phyloP scores from a whole-genome alignment of 2,888 invertebrate species.

The Tolmerus cingulatus region DNA sequence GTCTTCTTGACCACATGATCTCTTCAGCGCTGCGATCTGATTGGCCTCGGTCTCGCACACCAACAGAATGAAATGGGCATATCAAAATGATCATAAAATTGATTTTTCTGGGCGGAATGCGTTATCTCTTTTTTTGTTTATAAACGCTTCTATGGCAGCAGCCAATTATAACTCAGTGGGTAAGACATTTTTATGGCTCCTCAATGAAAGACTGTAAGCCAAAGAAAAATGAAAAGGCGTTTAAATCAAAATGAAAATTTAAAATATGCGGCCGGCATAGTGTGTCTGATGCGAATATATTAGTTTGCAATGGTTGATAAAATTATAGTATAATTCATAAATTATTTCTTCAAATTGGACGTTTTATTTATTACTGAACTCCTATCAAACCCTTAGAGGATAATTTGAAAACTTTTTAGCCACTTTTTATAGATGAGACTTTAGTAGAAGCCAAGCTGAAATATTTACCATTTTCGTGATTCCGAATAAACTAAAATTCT shows the following conservation, averaged over 20 bases:
- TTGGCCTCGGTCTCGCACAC: not conserved
- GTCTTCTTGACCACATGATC: constrained; percentile 22
- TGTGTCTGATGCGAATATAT: not conserved
- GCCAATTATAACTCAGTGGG: constrained; percentile 18
- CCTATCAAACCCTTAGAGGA: too few species aligned
- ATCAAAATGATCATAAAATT: constrained; percentile 31
- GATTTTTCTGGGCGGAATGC: not conserved
- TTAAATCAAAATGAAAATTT: not conserved
- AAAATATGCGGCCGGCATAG: not conserved
- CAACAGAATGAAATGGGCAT: not conserved
- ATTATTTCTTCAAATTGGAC: not conserved
- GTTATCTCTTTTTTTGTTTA: constrained; percentile 11
- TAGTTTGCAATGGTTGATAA: not conserved
- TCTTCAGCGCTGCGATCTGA: not conserved
- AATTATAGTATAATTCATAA: not conserved
- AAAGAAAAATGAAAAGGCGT: not conserved
- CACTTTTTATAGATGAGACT: too few species aligned
- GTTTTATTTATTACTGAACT: too few species aligned
- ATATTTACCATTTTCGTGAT: too few species aligned
- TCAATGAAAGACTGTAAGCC: not conserved
- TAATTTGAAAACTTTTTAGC: too few species aligned
- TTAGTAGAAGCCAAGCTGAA: too few species aligned
- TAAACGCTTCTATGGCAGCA: constrained; percentile 3
- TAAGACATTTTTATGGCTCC: not conserved
- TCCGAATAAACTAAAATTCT: too few species aligned